Base-by-base conservation (phyloP, 2,888 invertebrate species). In the Chrysopilus asiliformis region DNA sequence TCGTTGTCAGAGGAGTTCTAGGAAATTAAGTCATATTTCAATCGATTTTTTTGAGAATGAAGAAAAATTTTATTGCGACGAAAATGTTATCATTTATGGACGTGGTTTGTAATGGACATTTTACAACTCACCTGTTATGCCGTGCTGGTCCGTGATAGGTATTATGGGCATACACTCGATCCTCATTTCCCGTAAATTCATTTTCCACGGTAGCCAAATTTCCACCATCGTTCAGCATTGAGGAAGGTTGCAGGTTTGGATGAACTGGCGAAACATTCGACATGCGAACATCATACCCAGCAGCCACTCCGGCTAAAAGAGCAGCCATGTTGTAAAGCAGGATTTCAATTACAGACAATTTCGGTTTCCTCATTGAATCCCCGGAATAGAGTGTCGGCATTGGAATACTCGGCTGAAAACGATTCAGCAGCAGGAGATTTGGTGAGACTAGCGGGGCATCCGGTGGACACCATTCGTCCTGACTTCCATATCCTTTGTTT, bases 241-340 rank as follows among this genome's bases (percentile, higher is more conserved):
- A 72, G 41, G 75, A 74, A 1, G 84, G 81, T 53, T 83, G 77
- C 41, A 86, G 60, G 40, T 76, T 73, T 6, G 86, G 86, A 65
- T 86, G 86, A 44, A 86, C 67, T 1, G 84, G 81, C 47, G 83
- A 80, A 34, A 85, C 76, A 56, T 89, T 89, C 29, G 87, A 85
- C 60, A 86, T 72, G 53, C 90, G 73, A 35, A 94, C 81, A 68
- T 94, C 93, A 56, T 86, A 91, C 1, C 93, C 94, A 25, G 86
- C 82, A 3, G 85, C 87, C 26, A 94, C 84, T 17, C 89, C 81
- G 3, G 91, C 91, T 53, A 94, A 65, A 66, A 93, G 71, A 35
- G 90, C 82, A 36, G 89, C 89, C 71, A 93, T 86, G 61, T 90
- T 90, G 68, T 85, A 91, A 44, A 94, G 68, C 10, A 64, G 47